Percentiles rank a stretch among this genome's conserved stretches.
These are phyloP conservation scores for Caenorhabditis angaria DNA, from an alignment of 2,888 invertebrate genomes.

Conservation along the genomic window DNA sequence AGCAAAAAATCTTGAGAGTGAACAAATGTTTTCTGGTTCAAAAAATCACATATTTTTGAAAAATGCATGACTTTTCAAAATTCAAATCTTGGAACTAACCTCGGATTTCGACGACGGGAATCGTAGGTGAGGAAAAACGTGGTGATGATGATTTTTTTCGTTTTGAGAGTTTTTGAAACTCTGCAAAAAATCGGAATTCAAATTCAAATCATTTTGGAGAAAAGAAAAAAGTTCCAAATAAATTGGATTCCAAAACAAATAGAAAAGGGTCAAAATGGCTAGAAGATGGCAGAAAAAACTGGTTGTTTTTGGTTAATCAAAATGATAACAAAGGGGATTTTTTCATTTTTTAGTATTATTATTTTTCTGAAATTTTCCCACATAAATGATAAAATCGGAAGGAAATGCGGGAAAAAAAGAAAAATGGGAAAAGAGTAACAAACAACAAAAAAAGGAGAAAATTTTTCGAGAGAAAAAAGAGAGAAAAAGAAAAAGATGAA, in stretches of 20 bases:
- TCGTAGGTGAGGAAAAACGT: slow-evolving; percentile 40
- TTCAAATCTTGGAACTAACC: slow-evolving; percentile 14
- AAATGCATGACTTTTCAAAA: background rate
- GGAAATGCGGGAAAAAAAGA: too few species aligned
- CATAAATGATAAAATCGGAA: too few species aligned
- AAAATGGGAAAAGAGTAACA: background rate
- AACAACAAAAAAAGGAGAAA: background rate
- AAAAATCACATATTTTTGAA: too few species aligned
- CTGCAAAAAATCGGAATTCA: slow-evolving; percentile 18
- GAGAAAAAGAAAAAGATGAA: background rate
- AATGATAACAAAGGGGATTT: too few species aligned
- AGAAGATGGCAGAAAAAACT: too few species aligned
- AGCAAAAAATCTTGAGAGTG: background rate
- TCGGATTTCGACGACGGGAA: slow-evolving; percentile 41
- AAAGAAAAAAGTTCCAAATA: too few species aligned
- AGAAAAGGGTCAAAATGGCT: too few species aligned
- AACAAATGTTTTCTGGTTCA: background rate
- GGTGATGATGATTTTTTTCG: slow-evolving; percentile 42
- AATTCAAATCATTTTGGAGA: background rate
- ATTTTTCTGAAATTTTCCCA: too few species aligned
- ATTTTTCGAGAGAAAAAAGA: background rate
- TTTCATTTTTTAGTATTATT: too few species aligned
- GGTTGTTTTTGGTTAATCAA: too few species aligned
- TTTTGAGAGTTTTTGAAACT: slow-evolving; percentile 37
- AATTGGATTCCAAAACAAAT: too few species aligned